These are phyloP conservation scores for Embidobia sp. DNA, from an alignment of 2,888 invertebrate species.

Conservation along the genomic window DNA sequence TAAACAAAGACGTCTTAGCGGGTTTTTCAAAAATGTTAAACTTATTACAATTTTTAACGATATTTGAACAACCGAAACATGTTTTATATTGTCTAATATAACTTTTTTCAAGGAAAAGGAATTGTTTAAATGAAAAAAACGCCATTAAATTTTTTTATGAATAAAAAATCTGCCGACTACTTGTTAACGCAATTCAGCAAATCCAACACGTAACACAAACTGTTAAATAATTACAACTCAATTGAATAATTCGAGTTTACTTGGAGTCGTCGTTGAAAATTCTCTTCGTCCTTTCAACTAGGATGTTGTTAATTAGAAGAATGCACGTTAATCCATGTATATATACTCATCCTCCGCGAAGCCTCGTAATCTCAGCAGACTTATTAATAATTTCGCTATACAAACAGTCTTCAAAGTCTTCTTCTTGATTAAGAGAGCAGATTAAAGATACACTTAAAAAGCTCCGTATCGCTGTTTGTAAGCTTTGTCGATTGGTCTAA, in stretches of 20 bases:
- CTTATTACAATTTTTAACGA: too few species aligned
- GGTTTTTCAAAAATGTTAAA: too few species aligned
- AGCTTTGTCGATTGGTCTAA: too few species aligned
- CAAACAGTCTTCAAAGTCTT: slow-evolving; percentile 58
- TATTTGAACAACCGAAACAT: too few species aligned
- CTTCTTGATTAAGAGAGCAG: slow-evolving; percentile 46
- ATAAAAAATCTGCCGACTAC: too few species aligned
- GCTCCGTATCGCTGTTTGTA: background rate
- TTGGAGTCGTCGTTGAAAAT: slow-evolving; percentile 46
- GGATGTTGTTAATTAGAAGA: slow-evolving; percentile 58
- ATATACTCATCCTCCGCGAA: slow-evolving; percentile 32
- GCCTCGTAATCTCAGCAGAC: slow-evolving; percentile 55
- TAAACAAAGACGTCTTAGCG: too few species aligned
- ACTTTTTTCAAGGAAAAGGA: too few species aligned
- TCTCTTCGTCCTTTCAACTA: slow-evolving; percentile 32
- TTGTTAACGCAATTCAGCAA: background rate
- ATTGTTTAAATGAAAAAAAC: too few species aligned
- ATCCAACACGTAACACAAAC: slow-evolving; percentile 4
- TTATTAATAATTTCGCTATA: slow-evolving; percentile 59
- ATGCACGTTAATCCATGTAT: slow-evolving; percentile 41
- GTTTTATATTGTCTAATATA: too few species aligned
- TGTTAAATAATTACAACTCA: slow-evolving; percentile 31
- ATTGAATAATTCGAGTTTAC: slow-evolving; percentile 54
- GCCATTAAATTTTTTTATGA: too few species aligned
- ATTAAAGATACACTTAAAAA: slow-evolving; percentile 50